Percentiles rank a stretch among this genome's conserved stretches.
Evolutionary conservation across 1,140 invertebrate species (phyloP).

Genomic region (Hesperophylax magnus): DNA sequence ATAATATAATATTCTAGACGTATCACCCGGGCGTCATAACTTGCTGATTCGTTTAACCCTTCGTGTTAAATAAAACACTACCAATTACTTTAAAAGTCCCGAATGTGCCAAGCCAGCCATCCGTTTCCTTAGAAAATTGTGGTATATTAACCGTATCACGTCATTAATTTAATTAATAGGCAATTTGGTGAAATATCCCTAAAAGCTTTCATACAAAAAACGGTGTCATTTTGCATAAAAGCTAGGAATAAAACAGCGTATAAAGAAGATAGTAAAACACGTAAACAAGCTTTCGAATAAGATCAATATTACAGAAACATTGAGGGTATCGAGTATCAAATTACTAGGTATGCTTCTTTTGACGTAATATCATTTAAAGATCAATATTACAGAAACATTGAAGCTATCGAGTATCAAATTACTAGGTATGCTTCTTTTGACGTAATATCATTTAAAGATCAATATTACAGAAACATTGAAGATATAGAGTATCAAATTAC

Average conservation of each 20-base stretch:
- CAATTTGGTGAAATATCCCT: neutral
- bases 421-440: too few relatives aligned
- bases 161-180: neutral
- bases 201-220: neutral
- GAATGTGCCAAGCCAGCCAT: neutral
- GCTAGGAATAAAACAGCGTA: neutral
- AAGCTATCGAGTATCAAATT: neutral
- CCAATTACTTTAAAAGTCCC: slow-evolving; percentile 31
- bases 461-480: neutral
- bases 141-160: neutral
- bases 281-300: too few relatives aligned
- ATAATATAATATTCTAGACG: too few relatives aligned
- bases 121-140: slow-evolving; percentile 10
- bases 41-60: slow-evolving; percentile 27
- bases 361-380: too few relatives aligned
- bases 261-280: too few relatives aligned
- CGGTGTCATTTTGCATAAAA: neutral
- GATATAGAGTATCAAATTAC: neutral
- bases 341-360: too few relatives aligned
- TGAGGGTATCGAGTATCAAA: neutral
- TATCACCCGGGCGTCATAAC: neutral
- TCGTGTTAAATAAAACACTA: slow-evolving; percentile 9
- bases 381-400: neutral
- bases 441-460: neutral
- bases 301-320: neutral